phyloP scores from a whole-genome alignment of 2,797 vertebrate genomes.

The Xyrichtys novacula region DNA sequence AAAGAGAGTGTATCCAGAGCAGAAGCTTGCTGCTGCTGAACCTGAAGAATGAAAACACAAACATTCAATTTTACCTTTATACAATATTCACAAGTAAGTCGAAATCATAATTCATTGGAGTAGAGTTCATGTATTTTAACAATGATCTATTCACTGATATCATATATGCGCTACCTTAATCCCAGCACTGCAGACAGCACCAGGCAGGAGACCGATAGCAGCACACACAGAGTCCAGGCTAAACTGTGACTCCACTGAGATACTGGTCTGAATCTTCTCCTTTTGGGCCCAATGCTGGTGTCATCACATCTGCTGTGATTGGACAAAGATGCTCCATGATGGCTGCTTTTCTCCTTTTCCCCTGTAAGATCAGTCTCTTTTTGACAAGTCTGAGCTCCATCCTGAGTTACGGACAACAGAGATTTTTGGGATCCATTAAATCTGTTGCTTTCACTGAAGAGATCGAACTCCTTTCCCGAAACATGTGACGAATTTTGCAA shows the following conservation, averaged over 20 bases:
- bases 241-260: conserved; percentile 61
- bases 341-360: conserved; percentile 36
- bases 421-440: conserved; percentile 9
- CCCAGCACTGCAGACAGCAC: conserved; percentile 79
- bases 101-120: neutral
- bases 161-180: conserved; percentile 73
- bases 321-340: neutral
- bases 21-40: conserved; percentile 78
- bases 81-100: neutral
- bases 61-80: no score
- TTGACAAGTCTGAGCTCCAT: conserved; percentile 3
- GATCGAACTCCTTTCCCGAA: conserved; percentile 5
- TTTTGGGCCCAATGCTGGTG: neutral
- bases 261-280: conserved; percentile 1
- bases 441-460: conserved; percentile 7
- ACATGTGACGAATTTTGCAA: conserved; percentile 1
- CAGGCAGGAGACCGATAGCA: conserved; percentile 68
- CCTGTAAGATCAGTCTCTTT: neutral
- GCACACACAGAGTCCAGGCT: conserved; percentile 81
- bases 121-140: neutral
- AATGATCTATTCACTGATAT: neutral
- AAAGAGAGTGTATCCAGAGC: conserved; percentile 84
- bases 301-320: conserved; percentile 2
- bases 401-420: neutral
- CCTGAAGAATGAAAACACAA: conserved; percentile 68